phyloP scores from a whole-genome alignment of 2,888 invertebrate genomes.

The Copidosoma aretas region DNA sequence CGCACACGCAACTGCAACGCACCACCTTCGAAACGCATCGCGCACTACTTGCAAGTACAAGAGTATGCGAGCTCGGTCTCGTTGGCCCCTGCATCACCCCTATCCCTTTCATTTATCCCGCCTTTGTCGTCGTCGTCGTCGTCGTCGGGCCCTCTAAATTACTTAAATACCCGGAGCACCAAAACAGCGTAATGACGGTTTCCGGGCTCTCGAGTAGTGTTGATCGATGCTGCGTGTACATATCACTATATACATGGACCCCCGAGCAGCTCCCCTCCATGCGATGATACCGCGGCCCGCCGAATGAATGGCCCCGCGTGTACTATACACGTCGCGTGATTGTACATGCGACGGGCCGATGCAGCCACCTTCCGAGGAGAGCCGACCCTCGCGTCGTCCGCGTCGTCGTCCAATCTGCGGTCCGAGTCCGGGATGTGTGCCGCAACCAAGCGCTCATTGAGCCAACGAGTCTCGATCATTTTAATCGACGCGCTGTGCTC shows the following conservation, averaged over 20 bases:
- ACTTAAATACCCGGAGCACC: slow-evolving; percentile 56
- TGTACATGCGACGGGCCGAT: background rate
- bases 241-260: slow-evolving; percentile 27
- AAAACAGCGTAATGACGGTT: slow-evolving; percentile 58
- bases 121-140: no score
- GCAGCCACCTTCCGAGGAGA: background rate
- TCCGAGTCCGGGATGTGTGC: no score
- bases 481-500: slow-evolving; percentile 30
- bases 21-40: no score
- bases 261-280: no score
- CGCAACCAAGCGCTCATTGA: background rate
- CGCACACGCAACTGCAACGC: slow-evolving; percentile 55
- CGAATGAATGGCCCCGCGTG: no score
- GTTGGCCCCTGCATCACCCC: no score
- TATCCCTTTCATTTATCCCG: no score
- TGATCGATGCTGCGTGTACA: slow-evolving; percentile 44
- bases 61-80: no score
- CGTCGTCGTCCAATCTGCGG: background rate
- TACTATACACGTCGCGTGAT: background rate
- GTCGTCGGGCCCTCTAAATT: background rate
- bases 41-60: no score
- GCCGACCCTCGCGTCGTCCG: background rate
- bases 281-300: no score
- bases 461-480: background rate
- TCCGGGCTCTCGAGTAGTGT: slow-evolving; percentile 50